These are phyloP conservation scores for Chrysolina haemoptera DNA, from an alignment of 2,888 invertebrate species.

Conservation along the genomic window DNA sequence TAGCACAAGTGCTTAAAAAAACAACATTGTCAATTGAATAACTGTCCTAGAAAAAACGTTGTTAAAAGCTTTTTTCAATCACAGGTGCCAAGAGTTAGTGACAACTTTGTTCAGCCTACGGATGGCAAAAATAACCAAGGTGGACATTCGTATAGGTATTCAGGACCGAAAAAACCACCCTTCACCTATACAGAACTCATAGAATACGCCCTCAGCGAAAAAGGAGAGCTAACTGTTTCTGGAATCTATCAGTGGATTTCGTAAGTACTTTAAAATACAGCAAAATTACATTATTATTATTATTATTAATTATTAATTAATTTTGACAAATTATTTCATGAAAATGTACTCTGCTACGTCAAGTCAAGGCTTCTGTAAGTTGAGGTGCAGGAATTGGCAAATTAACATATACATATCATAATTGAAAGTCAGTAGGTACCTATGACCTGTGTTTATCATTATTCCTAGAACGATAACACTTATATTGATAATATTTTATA, in stretches of 20 bases:
- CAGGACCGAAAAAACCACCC: slow-evolving; percentile 84
- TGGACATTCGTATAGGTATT: slow-evolving; percentile 60
- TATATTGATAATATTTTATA: no score
- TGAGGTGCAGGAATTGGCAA: no score
- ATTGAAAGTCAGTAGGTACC: no score
- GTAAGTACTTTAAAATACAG: slow-evolving; percentile 75
- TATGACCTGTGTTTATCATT: no score
- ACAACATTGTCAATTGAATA: no score
- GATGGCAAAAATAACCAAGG: slow-evolving; percentile 40
- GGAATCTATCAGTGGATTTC: slow-evolving; percentile 95
- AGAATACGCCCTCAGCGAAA: slow-evolving; percentile 88
- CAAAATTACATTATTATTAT: not conserved
- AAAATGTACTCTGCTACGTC: no score
- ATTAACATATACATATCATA: no score
- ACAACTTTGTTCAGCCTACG: slow-evolving; percentile 30
- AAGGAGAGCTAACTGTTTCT: slow-evolving; percentile 90
- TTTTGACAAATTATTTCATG: no score
- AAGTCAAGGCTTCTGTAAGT: no score
- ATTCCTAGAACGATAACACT: no score
- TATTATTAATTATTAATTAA: not conserved
- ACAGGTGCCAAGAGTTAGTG: slow-evolving; percentile 43
- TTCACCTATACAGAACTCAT: slow-evolving; percentile 94
- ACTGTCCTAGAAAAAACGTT: no score
- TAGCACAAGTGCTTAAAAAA: no score
- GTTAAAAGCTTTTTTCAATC: not conserved